These are phyloP conservation scores for Ceyx erithaca DNA, from an alignment of 2,797 vertebrate species.

Conservation along the genomic window DNA sequence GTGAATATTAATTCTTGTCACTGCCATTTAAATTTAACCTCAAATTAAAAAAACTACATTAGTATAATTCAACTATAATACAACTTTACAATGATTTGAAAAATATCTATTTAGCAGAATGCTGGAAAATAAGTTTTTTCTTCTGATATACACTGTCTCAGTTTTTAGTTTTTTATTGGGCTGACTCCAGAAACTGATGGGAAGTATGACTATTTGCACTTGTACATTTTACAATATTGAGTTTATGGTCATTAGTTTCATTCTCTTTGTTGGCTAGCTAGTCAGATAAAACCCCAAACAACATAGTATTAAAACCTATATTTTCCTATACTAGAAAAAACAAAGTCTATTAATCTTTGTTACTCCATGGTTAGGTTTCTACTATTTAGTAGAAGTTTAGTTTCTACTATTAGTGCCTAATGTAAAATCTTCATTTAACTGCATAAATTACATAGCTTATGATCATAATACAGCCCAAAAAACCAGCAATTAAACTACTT, in stretches of 20 bases:
- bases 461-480: background rate
- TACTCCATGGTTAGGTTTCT: background rate
- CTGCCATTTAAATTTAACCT: background rate
- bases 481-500: background rate
- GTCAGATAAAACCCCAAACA: background rate
- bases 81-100: background rate
- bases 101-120: background rate
- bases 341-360: background rate
- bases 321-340: background rate
- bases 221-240: background rate
- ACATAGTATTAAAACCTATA: background rate
- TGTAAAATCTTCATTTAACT: background rate
- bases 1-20: background rate
- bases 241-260: background rate
- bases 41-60: background rate
- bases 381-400: background rate
- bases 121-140: background rate
- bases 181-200: background rate
- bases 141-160: background rate
- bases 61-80: background rate
- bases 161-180: background rate
- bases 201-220: background rate
- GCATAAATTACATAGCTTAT: background rate
- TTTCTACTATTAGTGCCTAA: background rate
- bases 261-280: background rate